phyloP scores from a whole-genome alignment of 2,888 invertebrate genomes.

The Troides aeacus region DNA sequence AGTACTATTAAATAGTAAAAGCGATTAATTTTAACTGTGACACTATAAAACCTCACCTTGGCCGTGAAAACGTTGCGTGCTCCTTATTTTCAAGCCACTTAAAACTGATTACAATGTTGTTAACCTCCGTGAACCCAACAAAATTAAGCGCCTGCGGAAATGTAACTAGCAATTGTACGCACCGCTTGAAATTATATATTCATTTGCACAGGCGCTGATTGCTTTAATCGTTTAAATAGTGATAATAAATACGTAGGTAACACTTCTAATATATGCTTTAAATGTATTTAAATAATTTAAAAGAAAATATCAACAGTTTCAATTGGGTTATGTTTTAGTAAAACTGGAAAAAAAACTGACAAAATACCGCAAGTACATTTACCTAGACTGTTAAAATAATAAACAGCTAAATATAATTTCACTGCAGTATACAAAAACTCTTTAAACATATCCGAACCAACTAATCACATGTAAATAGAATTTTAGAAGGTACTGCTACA shows the following conservation, averaged over 20 bases:
- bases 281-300: not conserved
- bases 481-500: too few species aligned
- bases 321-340: not conserved
- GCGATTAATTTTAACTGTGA: not conserved
- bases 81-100: conserved; percentile 6
- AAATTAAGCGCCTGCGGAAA: conserved; percentile 27
- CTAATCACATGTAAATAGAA: too few species aligned
- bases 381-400: too few species aligned
- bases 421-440: too few species aligned
- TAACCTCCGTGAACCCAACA: conserved; percentile 7
- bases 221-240: not conserved
- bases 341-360: too few species aligned
- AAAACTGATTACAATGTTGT: conserved; percentile 21
- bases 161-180: conserved; percentile 26
- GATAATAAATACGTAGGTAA: not conserved
- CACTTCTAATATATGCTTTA: not conserved
- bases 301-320: not conserved
- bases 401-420: too few species aligned
- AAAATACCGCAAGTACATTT: too few species aligned
- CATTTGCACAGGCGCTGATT: conserved; percentile 17
- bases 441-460: too few species aligned
- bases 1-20: not conserved
- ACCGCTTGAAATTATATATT: not conserved
- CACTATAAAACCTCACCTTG: conserved; percentile 8
- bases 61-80: conserved; percentile 3